These are phyloP conservation scores for Sipha maydis DNA, from an alignment of 2,888 invertebrate genomes.

Conservation along the genomic window DNA sequence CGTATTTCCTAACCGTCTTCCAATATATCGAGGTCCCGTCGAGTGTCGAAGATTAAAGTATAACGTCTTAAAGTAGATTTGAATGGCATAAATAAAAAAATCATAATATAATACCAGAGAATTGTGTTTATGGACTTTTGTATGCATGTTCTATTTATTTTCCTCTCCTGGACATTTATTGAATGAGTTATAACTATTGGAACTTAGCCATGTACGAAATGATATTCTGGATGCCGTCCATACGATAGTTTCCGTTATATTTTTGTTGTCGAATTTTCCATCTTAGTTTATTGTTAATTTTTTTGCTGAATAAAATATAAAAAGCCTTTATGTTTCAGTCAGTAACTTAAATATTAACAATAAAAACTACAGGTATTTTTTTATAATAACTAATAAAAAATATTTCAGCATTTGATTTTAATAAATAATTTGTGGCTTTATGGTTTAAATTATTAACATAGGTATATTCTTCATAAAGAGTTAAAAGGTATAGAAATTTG, in stretches of 20 bases:
- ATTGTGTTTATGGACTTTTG: not conserved
- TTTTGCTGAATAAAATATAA: not conserved
- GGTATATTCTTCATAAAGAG: not conserved
- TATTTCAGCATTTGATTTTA: not conserved
- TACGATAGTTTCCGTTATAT: constrained; percentile 37
- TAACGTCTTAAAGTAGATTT: not conserved
- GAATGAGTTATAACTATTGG: constrained; percentile 40
- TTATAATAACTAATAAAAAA: not conserved
- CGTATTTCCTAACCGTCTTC: constrained; percentile 11
- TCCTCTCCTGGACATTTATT: not conserved
- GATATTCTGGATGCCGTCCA: constrained; percentile 51
- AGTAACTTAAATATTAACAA: not conserved
- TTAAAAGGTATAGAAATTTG: not conserved
- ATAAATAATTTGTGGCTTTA: not conserved
- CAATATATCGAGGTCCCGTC: not conserved
- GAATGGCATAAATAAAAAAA: not conserved
- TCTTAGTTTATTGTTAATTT: not conserved
- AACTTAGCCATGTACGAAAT: constrained; percentile 24
- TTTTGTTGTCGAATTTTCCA: constrained; percentile 20
- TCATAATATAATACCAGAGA: not conserved
- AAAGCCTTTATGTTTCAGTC: not conserved
- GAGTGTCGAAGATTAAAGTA: not conserved
- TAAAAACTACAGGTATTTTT: not conserved
- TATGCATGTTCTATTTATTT: constrained; percentile 8
- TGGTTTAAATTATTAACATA: not conserved